Percentiles rank a stretch among this genome's conserved stretches.
Evolutionary conservation across 1,140 invertebrate species (phyloP).

Genomic region (Lepidotrigona ventralis): DNA sequence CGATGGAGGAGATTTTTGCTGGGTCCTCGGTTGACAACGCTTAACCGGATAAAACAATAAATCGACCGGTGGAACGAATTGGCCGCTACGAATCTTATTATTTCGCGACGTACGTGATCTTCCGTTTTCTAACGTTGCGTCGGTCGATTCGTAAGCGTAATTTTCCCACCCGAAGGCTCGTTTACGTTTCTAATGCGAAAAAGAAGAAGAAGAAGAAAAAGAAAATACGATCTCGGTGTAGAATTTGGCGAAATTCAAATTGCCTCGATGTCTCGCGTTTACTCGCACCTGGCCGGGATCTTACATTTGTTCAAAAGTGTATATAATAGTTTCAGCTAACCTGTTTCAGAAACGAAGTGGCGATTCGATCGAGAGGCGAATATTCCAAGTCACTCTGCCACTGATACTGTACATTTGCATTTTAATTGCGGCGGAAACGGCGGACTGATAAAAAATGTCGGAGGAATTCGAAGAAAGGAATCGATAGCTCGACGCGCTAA

Average conservation of each 20-base stretch:
- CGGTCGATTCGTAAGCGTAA: background rate
- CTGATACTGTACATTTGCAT: background rate
- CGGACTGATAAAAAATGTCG: background rate
- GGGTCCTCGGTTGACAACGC: slow-evolving; percentile 26
- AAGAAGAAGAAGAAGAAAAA: too few species aligned
- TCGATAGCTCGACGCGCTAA: slow-evolving; percentile 11
- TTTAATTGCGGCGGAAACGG: background rate
- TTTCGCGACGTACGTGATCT: background rate
- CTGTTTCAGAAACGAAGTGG: background rate
- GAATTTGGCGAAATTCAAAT: background rate
- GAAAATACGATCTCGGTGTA: rapidly evolving
- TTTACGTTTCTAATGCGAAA: background rate
- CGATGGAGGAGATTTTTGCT: slow-evolving; percentile 49
- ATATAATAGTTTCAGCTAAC: too few species aligned
- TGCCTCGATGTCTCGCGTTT: background rate
- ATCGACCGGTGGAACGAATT: slow-evolving; percentile 24
- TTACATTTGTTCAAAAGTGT: too few species aligned
- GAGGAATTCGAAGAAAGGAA: slow-evolving; percentile 1
- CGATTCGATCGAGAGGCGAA: background rate
- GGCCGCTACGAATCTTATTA: slow-evolving; percentile 19
- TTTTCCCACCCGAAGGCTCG: background rate
- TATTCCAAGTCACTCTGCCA: background rate
- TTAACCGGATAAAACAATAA: slow-evolving; percentile 41
- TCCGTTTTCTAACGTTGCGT: background rate
- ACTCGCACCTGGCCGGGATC: background rate